These are phyloP conservation scores for Nothobranchius kuhntae DNA, from an alignment of 2,113 vertebrate genomes.

Conservation along the genomic window DNA sequence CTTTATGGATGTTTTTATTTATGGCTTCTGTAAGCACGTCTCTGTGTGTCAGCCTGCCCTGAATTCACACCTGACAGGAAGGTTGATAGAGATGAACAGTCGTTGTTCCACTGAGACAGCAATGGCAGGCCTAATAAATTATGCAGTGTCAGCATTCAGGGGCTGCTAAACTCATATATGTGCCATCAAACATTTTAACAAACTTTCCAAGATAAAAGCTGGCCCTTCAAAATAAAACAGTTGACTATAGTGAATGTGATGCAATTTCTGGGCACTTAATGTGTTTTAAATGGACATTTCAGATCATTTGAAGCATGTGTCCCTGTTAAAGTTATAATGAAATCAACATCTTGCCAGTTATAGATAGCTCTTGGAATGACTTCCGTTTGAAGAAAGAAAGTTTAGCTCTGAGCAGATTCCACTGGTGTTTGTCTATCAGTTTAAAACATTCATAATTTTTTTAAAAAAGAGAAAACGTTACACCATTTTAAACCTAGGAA, in stretches of 20 bases:
- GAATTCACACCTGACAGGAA: conserved; percentile 54
- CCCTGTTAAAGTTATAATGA: no score
- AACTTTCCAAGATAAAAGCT: background rate
- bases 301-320: no score
- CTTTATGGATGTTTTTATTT: conserved; percentile 50
- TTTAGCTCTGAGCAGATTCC: no score
- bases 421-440: no score
- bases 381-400: no score
- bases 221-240: conserved; percentile 16
- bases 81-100: no score
- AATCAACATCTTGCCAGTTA: no score
- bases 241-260: conserved; percentile 19
- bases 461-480: no score
- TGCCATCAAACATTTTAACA: background rate
- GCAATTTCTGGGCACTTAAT: background rate
- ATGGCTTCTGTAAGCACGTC: conserved; percentile 23
- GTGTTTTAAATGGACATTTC: background rate
- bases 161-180: background rate
- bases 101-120: background rate
- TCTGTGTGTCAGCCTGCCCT: conserved; percentile 44
- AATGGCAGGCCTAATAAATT: conserved; percentile 1
- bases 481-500: no score
- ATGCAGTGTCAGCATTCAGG: background rate
- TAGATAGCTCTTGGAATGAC: no score
- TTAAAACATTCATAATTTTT: no score